A percentile compares a stretch with the other conserved stretches of the same genome.
Evolutionary conservation across 2,113 vertebrate genomes (phyloP).

Genomic region (Meriones unguiculatus): DNA sequence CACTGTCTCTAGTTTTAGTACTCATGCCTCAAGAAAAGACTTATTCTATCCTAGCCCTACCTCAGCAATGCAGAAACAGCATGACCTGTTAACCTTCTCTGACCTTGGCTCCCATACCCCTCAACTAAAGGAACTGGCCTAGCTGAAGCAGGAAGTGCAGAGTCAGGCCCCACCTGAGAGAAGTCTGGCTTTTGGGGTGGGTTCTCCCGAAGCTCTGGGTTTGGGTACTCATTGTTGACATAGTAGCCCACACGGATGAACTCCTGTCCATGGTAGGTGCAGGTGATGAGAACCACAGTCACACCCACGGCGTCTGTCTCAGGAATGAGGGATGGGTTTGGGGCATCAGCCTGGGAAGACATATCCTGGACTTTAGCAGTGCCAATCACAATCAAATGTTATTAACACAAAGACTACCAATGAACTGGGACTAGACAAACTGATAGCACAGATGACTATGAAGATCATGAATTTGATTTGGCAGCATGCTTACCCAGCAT

Average conservation of each 20-base stretch:
- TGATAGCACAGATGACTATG: not conserved
- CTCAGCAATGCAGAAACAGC: not conserved
- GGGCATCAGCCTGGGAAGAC: slow-evolving; percentile 91
- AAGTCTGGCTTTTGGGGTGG: slow-evolving; percentile 94
- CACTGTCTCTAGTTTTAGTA: not conserved
- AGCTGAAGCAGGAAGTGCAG: not conserved
- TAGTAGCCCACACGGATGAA: slow-evolving; percentile 97
- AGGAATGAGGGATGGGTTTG: slow-evolving; percentile 92
- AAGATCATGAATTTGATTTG: not conserved
- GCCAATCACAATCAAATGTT: too few species aligned
- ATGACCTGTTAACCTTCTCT: not conserved
- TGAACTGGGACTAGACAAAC: not conserved
- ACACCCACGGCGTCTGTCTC: slow-evolving; percentile 96
- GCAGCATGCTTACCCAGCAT: not conserved
- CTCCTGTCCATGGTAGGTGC: slow-evolving; percentile 94
- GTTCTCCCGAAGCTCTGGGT: slow-evolving; percentile 93
- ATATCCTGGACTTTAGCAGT: not conserved
- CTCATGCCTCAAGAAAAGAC: not conserved
- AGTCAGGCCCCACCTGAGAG: slow-evolving; percentile 89
- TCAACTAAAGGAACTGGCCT: not conserved
- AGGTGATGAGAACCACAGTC: slow-evolving; percentile 95
- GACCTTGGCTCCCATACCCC: not conserved
- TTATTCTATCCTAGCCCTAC: not conserved
- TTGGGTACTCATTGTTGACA: slow-evolving; percentile 96
- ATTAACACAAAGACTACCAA: not conserved